Conservation (phyloP, 2,888 invertebrate species). For the Hoplodrina blanda region DNA sequence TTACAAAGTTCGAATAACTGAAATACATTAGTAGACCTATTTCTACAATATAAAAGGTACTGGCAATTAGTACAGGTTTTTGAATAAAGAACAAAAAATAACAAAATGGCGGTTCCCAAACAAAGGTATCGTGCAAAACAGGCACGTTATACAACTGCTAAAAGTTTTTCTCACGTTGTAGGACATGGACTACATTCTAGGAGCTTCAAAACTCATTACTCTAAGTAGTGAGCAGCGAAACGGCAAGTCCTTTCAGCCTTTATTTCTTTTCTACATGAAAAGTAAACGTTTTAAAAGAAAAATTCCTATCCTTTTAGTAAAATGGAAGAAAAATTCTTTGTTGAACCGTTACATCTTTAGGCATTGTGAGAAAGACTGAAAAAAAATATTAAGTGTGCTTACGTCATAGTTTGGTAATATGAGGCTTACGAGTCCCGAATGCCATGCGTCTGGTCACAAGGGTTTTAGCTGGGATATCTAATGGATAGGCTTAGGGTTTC, state of each 20-base stretch:
- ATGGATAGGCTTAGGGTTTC: conserved; percentile 11
- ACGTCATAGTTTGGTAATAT: conserved; percentile 34
- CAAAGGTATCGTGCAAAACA: conserved; percentile 10
- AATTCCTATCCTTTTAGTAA: background rate
- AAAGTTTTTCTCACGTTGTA: conserved; percentile 34
- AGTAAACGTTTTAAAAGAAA: conserved; percentile 19
- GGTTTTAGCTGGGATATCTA: conserved; percentile 30
- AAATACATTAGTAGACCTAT: background rate
- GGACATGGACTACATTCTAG: conserved; percentile 32
- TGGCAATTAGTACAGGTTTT: conserved; percentile 14
- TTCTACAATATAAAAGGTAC: background rate
- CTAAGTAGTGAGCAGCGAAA: conserved; percentile 25
- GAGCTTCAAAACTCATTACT: conserved; percentile 42
- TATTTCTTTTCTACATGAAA: conserved; percentile 23
- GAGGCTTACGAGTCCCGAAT: conserved; percentile 20
- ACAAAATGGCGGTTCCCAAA: conserved; percentile 25
- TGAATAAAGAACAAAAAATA: conserved; percentile 39
- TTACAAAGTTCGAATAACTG: background rate
- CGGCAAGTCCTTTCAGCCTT: conserved; percentile 26
- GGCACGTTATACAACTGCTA: conserved; percentile 31
- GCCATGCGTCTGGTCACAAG: conserved; percentile 18
- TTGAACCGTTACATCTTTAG: conserved; percentile 21
- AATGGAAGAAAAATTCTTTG: conserved; percentile 13
- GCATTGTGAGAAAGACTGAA: conserved; percentile 3
- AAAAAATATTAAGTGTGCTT: conserved; percentile 14